These are phyloP conservation scores for Malurus leucopterus DNA, from an alignment of 2,797 vertebrate species.

Conservation along the genomic window DNA sequence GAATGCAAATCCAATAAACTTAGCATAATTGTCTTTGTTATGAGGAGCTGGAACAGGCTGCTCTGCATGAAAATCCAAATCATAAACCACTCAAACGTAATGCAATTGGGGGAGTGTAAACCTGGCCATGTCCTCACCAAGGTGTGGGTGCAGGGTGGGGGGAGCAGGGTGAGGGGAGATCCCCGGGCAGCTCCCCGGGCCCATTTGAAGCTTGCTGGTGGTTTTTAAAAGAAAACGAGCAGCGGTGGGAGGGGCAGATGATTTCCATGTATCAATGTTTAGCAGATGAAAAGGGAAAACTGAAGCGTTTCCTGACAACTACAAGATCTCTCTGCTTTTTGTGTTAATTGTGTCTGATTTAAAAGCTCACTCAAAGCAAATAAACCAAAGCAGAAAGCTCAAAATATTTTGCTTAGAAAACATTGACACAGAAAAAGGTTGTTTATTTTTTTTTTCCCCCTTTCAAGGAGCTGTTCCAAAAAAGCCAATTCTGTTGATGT, in stretches of 20 bases:
- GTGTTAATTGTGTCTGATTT: not conserved
- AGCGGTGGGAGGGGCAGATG: not conserved
- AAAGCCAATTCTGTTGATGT: not conserved
- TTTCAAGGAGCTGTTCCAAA: not conserved
- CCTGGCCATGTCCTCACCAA: not conserved
- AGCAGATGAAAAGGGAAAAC: not conserved
- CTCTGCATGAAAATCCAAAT: slow-evolving; percentile 44
- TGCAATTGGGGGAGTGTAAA: not conserved
- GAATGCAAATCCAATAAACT: slow-evolving; percentile 61
- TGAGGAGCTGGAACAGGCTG: slow-evolving; percentile 30
- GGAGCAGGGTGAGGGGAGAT: not conserved
- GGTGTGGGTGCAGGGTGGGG: not conserved
- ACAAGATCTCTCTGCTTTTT: not conserved
- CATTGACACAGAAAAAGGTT: not conserved
- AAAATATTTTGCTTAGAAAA: slow-evolving; percentile 30
- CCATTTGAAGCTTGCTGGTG: not conserved
- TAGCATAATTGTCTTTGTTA: slow-evolving; percentile 57
- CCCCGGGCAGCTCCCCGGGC: not conserved
- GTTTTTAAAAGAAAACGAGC: not conserved
- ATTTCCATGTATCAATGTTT: not conserved
- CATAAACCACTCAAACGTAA: slow-evolving; percentile 14
- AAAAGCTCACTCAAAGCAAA: not conserved
- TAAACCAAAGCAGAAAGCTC: not conserved
- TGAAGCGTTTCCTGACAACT: not conserved
- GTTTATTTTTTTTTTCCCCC: not conserved